These are phyloP conservation scores for Morpho helenor DNA, from an alignment of 2,888 invertebrate species.

Conservation along the genomic window DNA sequence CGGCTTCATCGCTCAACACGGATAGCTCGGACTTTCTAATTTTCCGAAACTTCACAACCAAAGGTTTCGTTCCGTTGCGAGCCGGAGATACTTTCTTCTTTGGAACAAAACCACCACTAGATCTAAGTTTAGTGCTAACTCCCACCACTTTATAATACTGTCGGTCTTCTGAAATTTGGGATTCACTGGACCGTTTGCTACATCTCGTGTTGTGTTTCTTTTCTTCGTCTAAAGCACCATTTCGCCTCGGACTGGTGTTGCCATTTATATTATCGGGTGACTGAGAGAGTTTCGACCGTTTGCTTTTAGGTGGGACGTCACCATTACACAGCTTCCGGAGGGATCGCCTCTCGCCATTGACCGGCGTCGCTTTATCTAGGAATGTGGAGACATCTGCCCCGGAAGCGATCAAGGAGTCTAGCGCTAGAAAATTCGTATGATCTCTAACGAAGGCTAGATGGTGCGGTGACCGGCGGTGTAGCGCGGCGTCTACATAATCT, in stretches of 20 bases:
- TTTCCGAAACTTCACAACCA: constrained; percentile 87
- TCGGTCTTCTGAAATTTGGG: constrained; percentile 44
- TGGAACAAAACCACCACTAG: constrained; percentile 70
- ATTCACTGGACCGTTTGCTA: constrained; percentile 45
- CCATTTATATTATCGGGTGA: constrained; percentile 53
- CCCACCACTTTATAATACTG: constrained; percentile 87
- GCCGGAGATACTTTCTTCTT: constrained; percentile 58
- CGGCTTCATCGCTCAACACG: constrained; percentile 90
- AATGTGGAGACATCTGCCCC: constrained; percentile 85
- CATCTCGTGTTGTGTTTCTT: constrained; percentile 56
- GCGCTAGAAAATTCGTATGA: constrained; percentile 85
- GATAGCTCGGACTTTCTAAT: constrained; percentile 86
- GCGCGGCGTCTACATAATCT: constrained; percentile 84
- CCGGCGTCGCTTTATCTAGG: constrained; percentile 78
- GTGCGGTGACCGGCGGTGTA: constrained; percentile 86
- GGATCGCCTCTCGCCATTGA: constrained; percentile 60
- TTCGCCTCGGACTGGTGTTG: constrained; percentile 48
- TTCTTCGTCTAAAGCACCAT: constrained; percentile 53
- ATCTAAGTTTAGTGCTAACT: constrained; percentile 83
- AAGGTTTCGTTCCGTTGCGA: constrained; percentile 75
- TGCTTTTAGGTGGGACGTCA: constrained; percentile 44
- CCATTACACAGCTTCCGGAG: constrained; percentile 64
- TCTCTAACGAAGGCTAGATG: constrained; percentile 87
- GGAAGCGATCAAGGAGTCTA: constrained; percentile 84
- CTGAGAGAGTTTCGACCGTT: constrained; percentile 50